Evolutionary conservation across 2,888 invertebrate genomes (phyloP), one percentile per base, ranked within the genome.

Genomic region (Macropis europaea): DNA sequence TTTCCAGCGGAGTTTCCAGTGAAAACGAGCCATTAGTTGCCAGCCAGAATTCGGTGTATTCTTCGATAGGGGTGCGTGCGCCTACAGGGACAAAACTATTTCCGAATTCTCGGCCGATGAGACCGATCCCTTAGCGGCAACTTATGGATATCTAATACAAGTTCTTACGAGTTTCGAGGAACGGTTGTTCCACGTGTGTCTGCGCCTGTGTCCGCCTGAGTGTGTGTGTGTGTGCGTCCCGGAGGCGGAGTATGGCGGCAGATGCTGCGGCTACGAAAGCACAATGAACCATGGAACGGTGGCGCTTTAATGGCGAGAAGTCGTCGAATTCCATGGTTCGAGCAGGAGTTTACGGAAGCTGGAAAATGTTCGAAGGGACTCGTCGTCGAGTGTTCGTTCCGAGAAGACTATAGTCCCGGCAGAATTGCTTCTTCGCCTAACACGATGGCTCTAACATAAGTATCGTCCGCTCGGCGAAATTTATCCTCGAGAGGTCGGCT

Each of bases 141-240:
- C 85, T 88, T 88, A 86, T 84, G 82, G 83, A 78, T 82, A 77
- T 68, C 76, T 76, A 78, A 78, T 73, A 84, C 86, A 86, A 86
- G 85, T 85, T 84, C 83, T 82, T 81, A 79, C 62, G 77, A 83
- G 83, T 84, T 84, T 77, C 67, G 73, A 47, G n/a, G 42, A 81
- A 80, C 79, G 68, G 80, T 83, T 73, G 67, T 54, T 73, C 69
- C 66, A 77, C 79, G 80, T 80, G 82, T 84, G 79, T 79, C 76
- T 54, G 50, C 45, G 47, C 15, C 6, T 30, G 9, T 2, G 43
- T 22, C 7, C 6, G n/a, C 3, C 19, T 11, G 34, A 4, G 11
- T 2, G 53, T 15, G 30, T 11, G 22, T 36, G 17, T 5, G 13
- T 7, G 47, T 22, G 40, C 28, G 45, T 7, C 28, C 3, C 34